Evolutionary conservation across 2,113 vertebrate genomes (phyloP).

Genomic region (Takifugu bimaculatus): DNA sequence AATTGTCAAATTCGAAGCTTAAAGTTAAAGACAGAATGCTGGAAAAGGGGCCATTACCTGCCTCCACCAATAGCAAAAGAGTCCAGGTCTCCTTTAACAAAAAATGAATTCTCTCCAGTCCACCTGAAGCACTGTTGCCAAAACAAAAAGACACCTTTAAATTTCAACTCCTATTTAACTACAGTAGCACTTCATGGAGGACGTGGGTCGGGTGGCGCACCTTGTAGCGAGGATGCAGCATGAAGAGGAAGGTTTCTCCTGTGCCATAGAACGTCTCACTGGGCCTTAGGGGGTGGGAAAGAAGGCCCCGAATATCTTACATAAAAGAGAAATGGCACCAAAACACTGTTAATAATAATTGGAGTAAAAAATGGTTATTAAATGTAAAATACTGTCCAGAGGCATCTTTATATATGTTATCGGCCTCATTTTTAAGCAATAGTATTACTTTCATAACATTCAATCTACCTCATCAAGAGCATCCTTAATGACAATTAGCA

Average conservation of each 20-base stretch:
- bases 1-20: background rate
- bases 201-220: slow-evolving; percentile 36
- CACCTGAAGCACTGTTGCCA: slow-evolving; percentile 74
- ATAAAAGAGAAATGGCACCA: background rate
- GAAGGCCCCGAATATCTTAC: slow-evolving; percentile 75
- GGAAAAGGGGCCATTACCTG: slow-evolving; percentile 59
- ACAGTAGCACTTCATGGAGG: background rate
- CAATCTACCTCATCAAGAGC: slow-evolving; percentile 68
- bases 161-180: too few relatives aligned
- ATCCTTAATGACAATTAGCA: slow-evolving; percentile 75
- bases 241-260: slow-evolving; percentile 79
- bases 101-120: slow-evolving; percentile 82
- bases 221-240: slow-evolving; percentile 77
- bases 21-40: background rate
- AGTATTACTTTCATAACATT: background rate
- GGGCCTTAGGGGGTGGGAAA: slow-evolving; percentile 73
- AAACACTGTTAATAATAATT: background rate
- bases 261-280: slow-evolving; percentile 78
- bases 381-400: too few relatives aligned
- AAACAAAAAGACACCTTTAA: background rate
- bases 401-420: too few relatives aligned
- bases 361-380: too few relatives aligned
- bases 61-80: slow-evolving; percentile 79
- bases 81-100: slow-evolving; percentile 80
- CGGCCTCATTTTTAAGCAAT: too few relatives aligned